Evolutionary conservation across 2,797 vertebrate genomes (phyloP), one percentile per base, ranked within the genome.

Genomic region (Oreochromis grahami): DNA sequence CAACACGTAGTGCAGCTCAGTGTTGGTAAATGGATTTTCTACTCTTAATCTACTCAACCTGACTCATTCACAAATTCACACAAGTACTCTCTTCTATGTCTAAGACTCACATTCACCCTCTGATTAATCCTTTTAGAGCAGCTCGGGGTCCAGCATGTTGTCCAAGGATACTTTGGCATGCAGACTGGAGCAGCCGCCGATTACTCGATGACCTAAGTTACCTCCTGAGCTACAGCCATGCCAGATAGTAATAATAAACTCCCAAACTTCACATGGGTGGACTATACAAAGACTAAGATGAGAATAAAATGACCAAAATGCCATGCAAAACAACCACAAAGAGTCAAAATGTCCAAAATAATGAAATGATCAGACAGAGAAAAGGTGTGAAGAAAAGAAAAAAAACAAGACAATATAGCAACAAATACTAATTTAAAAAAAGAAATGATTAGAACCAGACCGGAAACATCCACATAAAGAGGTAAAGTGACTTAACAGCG

Each of bases 401-500:
- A 8, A 68, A 68, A 68, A 41, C n/a, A 68, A 41, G 36, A 65
- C n/a, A 65, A 14, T 38, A 21, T 5, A 65, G 34, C 60, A 3
- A 65, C 21, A 38, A 38, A 21, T 8, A 65, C 34, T 8, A 0
- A 68, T 41, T 36, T 60, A 5, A 65, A 68, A 68, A 8, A 21
- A 68, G 2, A 0, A 41, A 24, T n/a, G 11, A 63, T 38, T 21
- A 1, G 38, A 63, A 63, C 0, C 0, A 63, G 58, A 38, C 1
- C 36, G 19, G 58, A 68, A 68, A 68, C 63, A 43, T 43, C 0
- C 21, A 43, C 63, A 65, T 41, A 0, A 65, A 41, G 38, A 68
- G n/a, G 13, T 4, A 68, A 43, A 68, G 63, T 68, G 13, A 43
- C 4, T n/a, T 15, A 43, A 70, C 15, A 70, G 21, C 26, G 63